Evolutionary conservation across 2,888 invertebrate genomes (phyloP).

Genomic region (Standfussiana lucernea): DNA sequence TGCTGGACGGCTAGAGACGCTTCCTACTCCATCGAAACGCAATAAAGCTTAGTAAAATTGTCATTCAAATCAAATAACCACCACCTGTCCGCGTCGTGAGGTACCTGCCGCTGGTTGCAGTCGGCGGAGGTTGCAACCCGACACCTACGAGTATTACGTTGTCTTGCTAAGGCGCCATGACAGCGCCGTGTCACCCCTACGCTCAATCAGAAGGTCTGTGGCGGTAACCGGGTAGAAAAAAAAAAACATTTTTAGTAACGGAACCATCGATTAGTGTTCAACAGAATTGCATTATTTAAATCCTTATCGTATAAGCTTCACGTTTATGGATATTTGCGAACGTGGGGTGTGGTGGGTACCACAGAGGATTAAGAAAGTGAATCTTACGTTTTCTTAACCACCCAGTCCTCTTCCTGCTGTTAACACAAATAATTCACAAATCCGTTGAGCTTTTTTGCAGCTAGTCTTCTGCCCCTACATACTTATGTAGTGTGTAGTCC

Average conservation of each 20-base stretch:
- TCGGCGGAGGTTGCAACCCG: constrained; percentile 43
- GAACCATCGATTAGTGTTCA: neutral
- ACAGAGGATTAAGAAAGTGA: neutral
- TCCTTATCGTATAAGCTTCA: neutral
- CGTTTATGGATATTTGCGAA: neutral
- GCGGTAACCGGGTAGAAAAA: neutral
- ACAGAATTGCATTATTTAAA: neutral
- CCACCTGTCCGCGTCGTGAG: neutral
- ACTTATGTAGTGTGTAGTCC: neutral
- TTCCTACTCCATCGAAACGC: neutral
- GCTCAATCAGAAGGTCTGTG: constrained; percentile 5
- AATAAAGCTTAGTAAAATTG: neutral
- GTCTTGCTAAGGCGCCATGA: constrained; percentile 59
- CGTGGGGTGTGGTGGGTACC: neutral
- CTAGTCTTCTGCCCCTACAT: constrained; percentile 34
- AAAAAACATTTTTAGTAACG: neutral
- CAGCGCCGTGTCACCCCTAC: constrained; percentile 31
- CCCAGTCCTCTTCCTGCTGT: neutral
- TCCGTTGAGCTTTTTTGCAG: neutral
- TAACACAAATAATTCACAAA: neutral
- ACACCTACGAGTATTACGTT: constrained; percentile 60
- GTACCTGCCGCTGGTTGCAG: constrained; percentile 18
- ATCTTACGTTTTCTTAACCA: neutral
- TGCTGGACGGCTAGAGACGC: neutral
- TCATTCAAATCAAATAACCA: neutral